Evolutionary conservation across 2,888 invertebrate species (phyloP), one percentile per base, ranked within the genome.

Genomic region (Apeira syringaria): DNA sequence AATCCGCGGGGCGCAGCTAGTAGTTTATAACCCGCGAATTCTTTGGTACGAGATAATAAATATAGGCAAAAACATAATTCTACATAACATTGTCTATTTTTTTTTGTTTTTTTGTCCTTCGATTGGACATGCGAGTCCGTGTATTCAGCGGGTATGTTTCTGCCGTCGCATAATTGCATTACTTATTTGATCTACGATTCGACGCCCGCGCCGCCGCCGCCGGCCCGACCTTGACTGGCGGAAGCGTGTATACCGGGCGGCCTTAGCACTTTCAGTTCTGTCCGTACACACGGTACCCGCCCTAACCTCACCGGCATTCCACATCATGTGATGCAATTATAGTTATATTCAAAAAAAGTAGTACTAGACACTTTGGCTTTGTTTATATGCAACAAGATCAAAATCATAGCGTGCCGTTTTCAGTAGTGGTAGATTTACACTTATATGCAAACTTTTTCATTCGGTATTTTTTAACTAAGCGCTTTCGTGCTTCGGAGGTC

Each of bases 231-330:
- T 86, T 87, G 85, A 78, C 70, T 75, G 61, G 64, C 86, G 85
- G 85, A 85, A 86, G 84, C 69, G 57, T 50, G 61, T 54, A 46
- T 46, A 61, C 73, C 72, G 64, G 78, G 69, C 69, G 77, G 75
- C 83, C 83, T 81, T 80, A 82, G 69, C 53, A 66, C 80, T 80
- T 81, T 81, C 79, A 74, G 72, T 72, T 63, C 43, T 63, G 60
- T 61, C 50, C 56, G 54, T 45, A 15, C 15, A 15, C 15, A 3
- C 15, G 15, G 15, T 15, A 54, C 54, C 56, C 60, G 63, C 64
- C 71, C 67, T 70, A 60, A 58, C 40, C 56, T 59, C 55, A 44
- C 41, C 40, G 33, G 33, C 53, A 56, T 53, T 53, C 47, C 47
- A 39, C 42, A 47, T 40, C 37, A 45, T 37, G 34, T 37, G 35